Evolutionary conservation across 2,113 vertebrate genomes (phyloP).

Genomic region (Nymphicus hollandicus): DNA sequence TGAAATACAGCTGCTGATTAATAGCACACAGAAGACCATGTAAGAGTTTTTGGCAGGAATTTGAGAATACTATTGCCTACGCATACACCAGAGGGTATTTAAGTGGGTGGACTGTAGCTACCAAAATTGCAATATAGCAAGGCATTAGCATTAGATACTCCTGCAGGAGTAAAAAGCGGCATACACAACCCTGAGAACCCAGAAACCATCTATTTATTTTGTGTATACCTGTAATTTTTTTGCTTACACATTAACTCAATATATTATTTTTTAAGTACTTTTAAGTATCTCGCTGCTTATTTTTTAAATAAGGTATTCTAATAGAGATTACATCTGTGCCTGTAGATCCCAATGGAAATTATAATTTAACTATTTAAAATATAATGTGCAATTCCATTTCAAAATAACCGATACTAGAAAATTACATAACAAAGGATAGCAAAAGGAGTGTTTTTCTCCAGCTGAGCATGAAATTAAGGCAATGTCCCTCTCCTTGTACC

Average conservation of each 20-base stretch:
- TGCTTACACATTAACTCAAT: not conserved
- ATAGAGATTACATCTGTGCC: not conserved
- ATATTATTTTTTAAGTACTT: not conserved
- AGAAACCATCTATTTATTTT: conserved; percentile 10
- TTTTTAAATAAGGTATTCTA: not conserved
- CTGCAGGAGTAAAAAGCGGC: not conserved
- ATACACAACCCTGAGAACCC: not conserved
- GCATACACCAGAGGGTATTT: not conserved
- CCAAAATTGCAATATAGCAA: conserved; percentile 25
- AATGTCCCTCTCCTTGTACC: not conserved
- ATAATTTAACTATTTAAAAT: not conserved
- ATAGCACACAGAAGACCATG: not conserved
- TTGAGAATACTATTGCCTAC: not conserved
- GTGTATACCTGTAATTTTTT: not conserved
- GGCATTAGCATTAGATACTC: not conserved
- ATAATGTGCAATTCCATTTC: not conserved
- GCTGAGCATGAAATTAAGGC: not conserved
- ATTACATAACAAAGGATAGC: not conserved
- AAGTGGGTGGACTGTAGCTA: conserved; percentile 24
- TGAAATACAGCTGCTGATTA: conserved; percentile 35
- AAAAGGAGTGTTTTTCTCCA: not conserved
- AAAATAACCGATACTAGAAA: not conserved
- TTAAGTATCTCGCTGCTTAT: not conserved
- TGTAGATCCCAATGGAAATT: not conserved
- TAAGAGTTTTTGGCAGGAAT: conserved; percentile 10